Conservation (phyloP, 2,113 vertebrate genomes). For the Chloropsis cyanopogon region DNA sequence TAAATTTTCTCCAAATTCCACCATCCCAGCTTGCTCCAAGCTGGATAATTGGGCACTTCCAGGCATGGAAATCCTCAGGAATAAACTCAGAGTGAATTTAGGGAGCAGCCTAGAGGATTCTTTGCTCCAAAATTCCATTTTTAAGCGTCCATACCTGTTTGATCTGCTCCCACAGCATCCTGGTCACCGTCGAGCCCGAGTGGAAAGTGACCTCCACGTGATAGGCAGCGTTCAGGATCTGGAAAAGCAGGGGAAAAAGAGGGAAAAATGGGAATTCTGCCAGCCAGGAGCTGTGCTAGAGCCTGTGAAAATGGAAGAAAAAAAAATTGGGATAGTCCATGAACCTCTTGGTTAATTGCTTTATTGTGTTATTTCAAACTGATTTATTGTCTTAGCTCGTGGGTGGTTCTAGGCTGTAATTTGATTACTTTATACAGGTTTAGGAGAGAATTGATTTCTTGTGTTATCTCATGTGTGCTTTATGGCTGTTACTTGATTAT, state of each 20-base stretch:
- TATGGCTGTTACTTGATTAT: neutral
- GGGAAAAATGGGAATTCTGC: neutral
- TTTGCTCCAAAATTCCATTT: neutral
- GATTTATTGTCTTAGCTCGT: neutral
- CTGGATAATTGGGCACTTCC: neutral
- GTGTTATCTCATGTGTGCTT: accelerated
- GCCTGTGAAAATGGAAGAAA: neutral
- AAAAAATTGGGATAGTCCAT: neutral
- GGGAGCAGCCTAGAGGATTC: neutral
- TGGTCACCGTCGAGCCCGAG: constrained; percentile 92
- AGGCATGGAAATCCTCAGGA: neutral
- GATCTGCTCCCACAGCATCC: constrained; percentile 96
- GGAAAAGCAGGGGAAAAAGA: neutral
- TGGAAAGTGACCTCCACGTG: constrained; percentile 98
- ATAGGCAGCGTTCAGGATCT: constrained; percentile 97
- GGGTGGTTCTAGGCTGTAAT: neutral
- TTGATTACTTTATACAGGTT: neutral
- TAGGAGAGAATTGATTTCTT: neutral
- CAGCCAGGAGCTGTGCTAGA: neutral
- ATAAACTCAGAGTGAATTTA: neutral
- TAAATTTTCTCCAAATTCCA: too few relatives aligned
- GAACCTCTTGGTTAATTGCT: too few relatives aligned
- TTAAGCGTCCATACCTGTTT: constrained; percentile 82
- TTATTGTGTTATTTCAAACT: neutral
- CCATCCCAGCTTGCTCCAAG: neutral